Percentiles rank a stretch among this genome's conserved stretches.
Conservation (phyloP, 2,113 vertebrate species). For the Pluvialis apricaria region DNA sequence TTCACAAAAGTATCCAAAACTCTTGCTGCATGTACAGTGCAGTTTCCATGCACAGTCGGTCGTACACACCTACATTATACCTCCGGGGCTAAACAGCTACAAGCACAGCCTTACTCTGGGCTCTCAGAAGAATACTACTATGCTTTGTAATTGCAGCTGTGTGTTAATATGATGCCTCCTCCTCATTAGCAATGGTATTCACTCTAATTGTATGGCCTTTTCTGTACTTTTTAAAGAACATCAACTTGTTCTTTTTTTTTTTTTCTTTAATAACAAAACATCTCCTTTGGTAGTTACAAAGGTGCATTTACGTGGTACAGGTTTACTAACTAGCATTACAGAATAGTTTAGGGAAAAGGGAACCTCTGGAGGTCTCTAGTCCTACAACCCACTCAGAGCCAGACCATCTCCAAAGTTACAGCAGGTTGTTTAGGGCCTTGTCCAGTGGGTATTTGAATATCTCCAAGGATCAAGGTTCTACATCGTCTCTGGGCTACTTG, state of each 20-base stretch:
- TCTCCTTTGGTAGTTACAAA: background rate
- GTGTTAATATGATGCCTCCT: background rate
- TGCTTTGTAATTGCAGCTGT: background rate
- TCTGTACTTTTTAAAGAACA: background rate
- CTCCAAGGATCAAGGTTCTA: background rate
- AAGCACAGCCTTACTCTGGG: background rate
- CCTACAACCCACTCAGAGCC: background rate
- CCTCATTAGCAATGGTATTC: background rate
- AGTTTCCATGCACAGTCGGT: background rate
- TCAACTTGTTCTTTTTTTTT: background rate
- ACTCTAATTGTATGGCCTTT: background rate
- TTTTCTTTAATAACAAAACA: background rate
- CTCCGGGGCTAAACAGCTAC: background rate
- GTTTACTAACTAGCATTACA: background rate
- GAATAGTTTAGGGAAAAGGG: background rate
- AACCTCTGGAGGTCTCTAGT: background rate
- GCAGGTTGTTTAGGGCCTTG: background rate
- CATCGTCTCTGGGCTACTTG: background rate
- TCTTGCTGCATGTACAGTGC: background rate
- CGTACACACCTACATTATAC: background rate
- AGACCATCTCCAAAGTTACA: background rate
- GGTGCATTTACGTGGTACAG: background rate
- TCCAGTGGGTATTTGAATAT: background rate
- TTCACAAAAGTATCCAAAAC: background rate
- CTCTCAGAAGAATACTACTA: background rate